A percentile compares a stretch with the other conserved stretches of the same genome.
These are phyloP conservation scores for Dermatophagoides farinae DNA, from an alignment of 1,140 invertebrate species.

Conservation along the genomic window DNA sequence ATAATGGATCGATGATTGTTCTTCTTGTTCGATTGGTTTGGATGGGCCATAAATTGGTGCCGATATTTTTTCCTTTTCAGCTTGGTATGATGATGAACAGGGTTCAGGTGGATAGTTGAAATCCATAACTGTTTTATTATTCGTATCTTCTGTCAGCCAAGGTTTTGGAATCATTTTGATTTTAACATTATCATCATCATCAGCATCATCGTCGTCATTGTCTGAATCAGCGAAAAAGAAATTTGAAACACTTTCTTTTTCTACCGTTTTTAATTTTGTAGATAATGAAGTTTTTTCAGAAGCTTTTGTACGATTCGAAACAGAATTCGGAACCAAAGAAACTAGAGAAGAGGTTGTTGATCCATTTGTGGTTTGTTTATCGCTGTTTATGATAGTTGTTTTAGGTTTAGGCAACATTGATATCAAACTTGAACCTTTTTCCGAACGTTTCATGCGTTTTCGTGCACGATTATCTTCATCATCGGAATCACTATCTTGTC, in stretches of 20 bases:
- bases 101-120: background rate
- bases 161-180: background rate
- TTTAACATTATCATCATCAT: background rate
- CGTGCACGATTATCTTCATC: constrained; percentile 5
- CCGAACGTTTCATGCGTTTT: background rate
- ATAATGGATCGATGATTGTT: background rate
- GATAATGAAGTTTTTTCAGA: background rate
- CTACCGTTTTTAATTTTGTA: background rate
- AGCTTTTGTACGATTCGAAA: background rate
- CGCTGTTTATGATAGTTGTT: background rate
- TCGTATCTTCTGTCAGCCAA: too few species aligned
- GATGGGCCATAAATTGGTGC: constrained; percentile 7
- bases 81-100: background rate
- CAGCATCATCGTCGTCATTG: background rate
- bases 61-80: background rate
- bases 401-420: constrained; percentile 9
- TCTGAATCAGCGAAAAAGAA: background rate
- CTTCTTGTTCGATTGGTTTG: background rate
- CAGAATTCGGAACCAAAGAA: background rate
- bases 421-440: constrained; percentile 1
- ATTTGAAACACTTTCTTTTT: background rate
- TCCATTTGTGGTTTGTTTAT: background rate
- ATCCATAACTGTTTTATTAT: too few species aligned
- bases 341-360: background rate
- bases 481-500: background rate